Conservation (phyloP, 2,888 invertebrate species). For the Cosmorhoe ocellata region DNA sequence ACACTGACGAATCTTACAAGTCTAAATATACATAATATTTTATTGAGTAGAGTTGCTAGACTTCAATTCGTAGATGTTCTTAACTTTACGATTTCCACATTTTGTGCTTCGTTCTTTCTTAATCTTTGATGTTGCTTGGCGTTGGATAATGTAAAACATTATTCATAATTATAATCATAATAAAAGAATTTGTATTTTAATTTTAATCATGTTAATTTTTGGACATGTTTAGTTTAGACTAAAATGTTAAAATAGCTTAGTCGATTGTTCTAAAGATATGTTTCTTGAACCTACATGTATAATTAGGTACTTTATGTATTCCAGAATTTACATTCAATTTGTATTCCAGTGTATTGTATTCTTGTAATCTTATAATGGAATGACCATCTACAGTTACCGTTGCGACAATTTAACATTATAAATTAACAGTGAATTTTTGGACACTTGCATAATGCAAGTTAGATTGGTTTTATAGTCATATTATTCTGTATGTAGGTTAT, state of each 20-base stretch:
- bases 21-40: slow-evolving; percentile 39
- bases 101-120: slow-evolving; percentile 71
- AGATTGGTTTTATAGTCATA: slow-evolving; percentile 82
- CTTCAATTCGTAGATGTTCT: slow-evolving; percentile 73
- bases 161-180: slow-evolving; percentile 38
- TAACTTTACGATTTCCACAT: slow-evolving; percentile 59
- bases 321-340: slow-evolving; percentile 70
- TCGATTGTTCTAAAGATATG: slow-evolving; percentile 57
- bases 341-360: slow-evolving; percentile 66
- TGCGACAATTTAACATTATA: slow-evolving; percentile 46
- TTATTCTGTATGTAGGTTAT: slow-evolving; percentile 82
- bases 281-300: slow-evolving; percentile 54
- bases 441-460: slow-evolving; percentile 76
- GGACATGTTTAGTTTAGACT: slow-evolving; percentile 71
- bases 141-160: slow-evolving; percentile 76
- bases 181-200: slow-evolving; percentile 68
- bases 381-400: slow-evolving; percentile 52
- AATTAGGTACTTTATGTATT: no score
- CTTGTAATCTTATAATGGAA: slow-evolving; percentile 76
- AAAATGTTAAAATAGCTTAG: slow-evolving; percentile 77
- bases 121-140: slow-evolving; percentile 77
- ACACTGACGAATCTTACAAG: slow-evolving; percentile 29
- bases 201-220: slow-evolving; percentile 70
- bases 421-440: slow-evolving; percentile 66
- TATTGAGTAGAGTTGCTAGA: slow-evolving; percentile 78